Evolutionary conservation across 2,888 invertebrate species (phyloP).

Genomic region (Limenitis camilla): DNA sequence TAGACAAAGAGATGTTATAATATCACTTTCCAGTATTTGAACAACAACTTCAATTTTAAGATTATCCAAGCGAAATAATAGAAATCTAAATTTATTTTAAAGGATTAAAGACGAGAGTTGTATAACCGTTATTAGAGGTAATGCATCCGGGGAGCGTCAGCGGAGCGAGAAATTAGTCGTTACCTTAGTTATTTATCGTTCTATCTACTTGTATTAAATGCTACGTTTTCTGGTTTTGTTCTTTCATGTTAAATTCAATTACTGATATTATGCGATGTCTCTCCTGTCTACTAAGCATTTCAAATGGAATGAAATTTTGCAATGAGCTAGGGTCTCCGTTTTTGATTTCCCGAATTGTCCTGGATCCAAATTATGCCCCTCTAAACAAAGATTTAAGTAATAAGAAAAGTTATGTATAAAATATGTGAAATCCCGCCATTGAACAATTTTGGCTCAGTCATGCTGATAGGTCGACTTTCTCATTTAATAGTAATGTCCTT

Average conservation of each 20-base stretch:
- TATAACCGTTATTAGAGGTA: conserved; percentile 1
- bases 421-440: too few relatives aligned
- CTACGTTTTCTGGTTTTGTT: conserved; percentile 11
- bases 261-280: too few relatives aligned
- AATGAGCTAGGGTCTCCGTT: too few relatives aligned
- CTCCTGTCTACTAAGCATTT: too few relatives aligned
- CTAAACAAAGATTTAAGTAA: too few relatives aligned
- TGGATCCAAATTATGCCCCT: too few relatives aligned
- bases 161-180: conserved; percentile 43
- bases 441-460: too few relatives aligned
- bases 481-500: background rate
- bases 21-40: too few relatives aligned
- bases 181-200: conserved; percentile 23
- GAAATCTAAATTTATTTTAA: background rate
- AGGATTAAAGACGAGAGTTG: conserved; percentile 11
- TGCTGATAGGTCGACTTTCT: background rate
- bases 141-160: conserved; percentile 29
- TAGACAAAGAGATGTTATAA: too few relatives aligned
- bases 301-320: too few relatives aligned
- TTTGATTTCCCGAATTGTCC: too few relatives aligned
- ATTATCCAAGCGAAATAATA: background rate
- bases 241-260: background rate
- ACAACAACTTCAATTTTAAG: background rate
- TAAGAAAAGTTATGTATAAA: too few relatives aligned
- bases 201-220: conserved; percentile 6